These are phyloP conservation scores for Hemibagrus wyckioides DNA, from an alignment of 2,113 vertebrate genomes.

Conservation along the genomic window DNA sequence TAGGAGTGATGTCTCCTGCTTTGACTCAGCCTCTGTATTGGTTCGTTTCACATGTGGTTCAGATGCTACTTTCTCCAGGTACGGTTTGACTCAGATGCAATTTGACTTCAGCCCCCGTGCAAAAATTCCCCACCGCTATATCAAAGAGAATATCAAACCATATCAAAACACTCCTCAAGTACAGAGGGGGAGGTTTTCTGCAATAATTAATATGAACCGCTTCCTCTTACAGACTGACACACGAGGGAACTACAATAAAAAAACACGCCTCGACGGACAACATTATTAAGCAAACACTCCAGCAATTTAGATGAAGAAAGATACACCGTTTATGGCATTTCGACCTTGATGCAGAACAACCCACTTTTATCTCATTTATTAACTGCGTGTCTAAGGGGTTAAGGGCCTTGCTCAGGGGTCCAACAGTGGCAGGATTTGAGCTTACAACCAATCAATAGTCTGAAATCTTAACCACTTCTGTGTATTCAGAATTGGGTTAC, in stretches of 20 bases:
- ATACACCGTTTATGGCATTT: too few relatives aligned
- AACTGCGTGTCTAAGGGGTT: too few relatives aligned
- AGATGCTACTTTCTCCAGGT: constrained; percentile 43
- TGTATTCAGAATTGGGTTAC: background rate
- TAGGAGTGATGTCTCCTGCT: background rate
- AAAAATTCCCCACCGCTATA: constrained; percentile 42
- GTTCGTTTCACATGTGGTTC: constrained; percentile 41
- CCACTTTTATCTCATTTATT: too few relatives aligned
- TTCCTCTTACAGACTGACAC: background rate
- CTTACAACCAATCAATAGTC: too few relatives aligned
- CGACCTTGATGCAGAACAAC: too few relatives aligned
- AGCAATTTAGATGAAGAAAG: too few relatives aligned
- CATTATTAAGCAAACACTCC: too few relatives aligned
- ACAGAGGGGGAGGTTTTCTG: background rate
- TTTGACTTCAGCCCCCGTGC: constrained; percentile 25
- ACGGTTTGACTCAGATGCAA: constrained; percentile 40
- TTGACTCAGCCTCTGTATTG: constrained; percentile 37
- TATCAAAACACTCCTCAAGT: background rate
- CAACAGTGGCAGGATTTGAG: too few relatives aligned
- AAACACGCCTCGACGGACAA: too few relatives aligned
- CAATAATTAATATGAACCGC: constrained; percentile 12
- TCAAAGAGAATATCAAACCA: constrained; percentile 43
- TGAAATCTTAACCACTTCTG: too few relatives aligned
- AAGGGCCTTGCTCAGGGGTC: too few relatives aligned
- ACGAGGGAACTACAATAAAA: background rate